Percentiles rank a stretch among this genome's conserved stretches.
Evolutionary conservation across 2,888 invertebrate genomes (phyloP).

Genomic region (Saturnia pavonia): DNA sequence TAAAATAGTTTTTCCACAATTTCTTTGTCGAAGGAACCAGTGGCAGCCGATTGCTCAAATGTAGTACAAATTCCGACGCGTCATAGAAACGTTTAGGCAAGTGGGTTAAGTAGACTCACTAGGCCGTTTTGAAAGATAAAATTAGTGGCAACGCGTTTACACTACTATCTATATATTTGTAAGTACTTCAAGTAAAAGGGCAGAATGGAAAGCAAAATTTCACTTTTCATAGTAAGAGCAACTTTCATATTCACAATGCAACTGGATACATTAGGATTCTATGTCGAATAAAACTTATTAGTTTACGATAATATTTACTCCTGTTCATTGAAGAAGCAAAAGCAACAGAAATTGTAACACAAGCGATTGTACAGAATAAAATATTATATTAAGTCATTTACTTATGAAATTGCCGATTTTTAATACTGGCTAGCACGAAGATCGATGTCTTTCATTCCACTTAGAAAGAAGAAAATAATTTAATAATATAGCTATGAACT

Average conservation of each 20-base stretch:
- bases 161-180: slow-evolving; percentile 45
- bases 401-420: no score
- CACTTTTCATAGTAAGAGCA: slow-evolving; percentile 35
- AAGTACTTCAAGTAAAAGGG: slow-evolving; percentile 44
- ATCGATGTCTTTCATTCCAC: no score
- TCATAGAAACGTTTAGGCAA: slow-evolving; percentile 58
- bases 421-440: no score
- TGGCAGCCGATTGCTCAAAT: slow-evolving; percentile 64
- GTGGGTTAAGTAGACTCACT: slow-evolving; percentile 63
- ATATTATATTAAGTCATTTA: no score
- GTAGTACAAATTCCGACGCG: slow-evolving; percentile 68
- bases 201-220: slow-evolving; percentile 58
- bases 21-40: slow-evolving; percentile 49
- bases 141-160: slow-evolving; percentile 47
- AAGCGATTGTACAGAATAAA: not conserved
- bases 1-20: slow-evolving; percentile 47
- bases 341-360: not conserved
- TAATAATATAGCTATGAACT: no score
- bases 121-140: slow-evolving; percentile 52
- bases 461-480: no score
- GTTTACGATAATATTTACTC: not conserved
- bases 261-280: slow-evolving; percentile 4
- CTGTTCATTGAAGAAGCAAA: not conserved
- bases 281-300: slow-evolving; percentile 2
- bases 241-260: slow-evolving; percentile 18